Conservation (phyloP, 2,888 invertebrate genomes). For the Entomobrya multifasciata region DNA sequence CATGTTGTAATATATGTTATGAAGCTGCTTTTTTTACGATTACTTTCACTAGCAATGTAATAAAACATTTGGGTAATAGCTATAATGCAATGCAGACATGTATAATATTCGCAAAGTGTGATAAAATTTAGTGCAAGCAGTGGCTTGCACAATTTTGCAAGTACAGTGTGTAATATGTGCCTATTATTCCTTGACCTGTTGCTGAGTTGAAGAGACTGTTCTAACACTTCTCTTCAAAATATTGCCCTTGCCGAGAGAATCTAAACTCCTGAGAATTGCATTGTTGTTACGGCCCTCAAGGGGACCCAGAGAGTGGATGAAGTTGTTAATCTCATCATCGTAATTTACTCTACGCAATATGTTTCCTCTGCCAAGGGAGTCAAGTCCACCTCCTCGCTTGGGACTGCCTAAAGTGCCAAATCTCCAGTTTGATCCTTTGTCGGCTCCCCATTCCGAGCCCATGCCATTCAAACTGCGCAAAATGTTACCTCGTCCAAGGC, state of each 20-base stretch:
- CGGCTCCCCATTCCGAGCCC: conserved; percentile 75
- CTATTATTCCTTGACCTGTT: conserved; percentile 69
- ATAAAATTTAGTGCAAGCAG: background rate
- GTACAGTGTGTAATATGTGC: background rate
- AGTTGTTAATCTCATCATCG: conserved; percentile 76
- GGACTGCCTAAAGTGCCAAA: conserved; percentile 70
- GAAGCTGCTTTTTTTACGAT: background rate
- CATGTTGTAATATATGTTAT: background rate
- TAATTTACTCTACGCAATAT: conserved; percentile 77
- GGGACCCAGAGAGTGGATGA: conserved; percentile 73
- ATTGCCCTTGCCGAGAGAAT: conserved; percentile 83
- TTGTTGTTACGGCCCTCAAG: conserved; percentile 70
- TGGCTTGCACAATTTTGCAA: conserved; percentile 13
- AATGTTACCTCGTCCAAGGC: conserved; percentile 83
- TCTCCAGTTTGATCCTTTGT: conserved; percentile 77
- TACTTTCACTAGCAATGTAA: background rate
- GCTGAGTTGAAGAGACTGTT: conserved; percentile 49
- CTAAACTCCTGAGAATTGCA: conserved; percentile 81
- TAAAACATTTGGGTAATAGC: background rate
- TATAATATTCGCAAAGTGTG: background rate
- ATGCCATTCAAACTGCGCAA: conserved; percentile 75
- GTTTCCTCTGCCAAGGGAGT: conserved; percentile 83
- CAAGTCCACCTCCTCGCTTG: conserved; percentile 81
- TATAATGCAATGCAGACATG: background rate
- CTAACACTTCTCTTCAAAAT: conserved; percentile 80